Evolutionary conservation across 2,113 vertebrate species (phyloP).

Genomic region (Pipra filicauda): DNA sequence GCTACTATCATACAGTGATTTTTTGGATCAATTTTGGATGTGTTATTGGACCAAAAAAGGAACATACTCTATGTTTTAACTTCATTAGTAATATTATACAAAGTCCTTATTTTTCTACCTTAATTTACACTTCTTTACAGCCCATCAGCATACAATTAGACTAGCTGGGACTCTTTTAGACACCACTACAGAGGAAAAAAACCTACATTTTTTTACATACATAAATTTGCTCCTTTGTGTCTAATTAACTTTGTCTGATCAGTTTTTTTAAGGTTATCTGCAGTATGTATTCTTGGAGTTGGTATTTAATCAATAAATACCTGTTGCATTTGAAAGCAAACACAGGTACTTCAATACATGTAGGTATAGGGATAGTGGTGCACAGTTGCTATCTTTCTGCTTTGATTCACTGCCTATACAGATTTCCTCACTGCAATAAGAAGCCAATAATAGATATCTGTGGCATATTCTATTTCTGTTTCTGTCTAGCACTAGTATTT

Average conservation of each 20-base stretch:
- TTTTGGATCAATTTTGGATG: neutral
- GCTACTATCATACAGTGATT: neutral
- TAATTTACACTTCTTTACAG: neutral
- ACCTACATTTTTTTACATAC: fast-evolving
- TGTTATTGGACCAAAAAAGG: neutral
- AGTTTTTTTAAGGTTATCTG: neutral
- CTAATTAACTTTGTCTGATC: neutral
- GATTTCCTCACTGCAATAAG: neutral
- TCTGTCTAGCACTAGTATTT: neutral
- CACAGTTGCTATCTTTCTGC: neutral
- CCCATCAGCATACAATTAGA: neutral
- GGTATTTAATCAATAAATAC: neutral
- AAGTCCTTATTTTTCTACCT: neutral
- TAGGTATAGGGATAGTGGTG: neutral
- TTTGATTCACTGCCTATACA: neutral
- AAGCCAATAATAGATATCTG: neutral
- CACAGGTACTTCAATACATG: neutral
- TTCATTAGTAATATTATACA: neutral
- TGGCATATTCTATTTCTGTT: neutral
- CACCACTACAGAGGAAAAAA: neutral
- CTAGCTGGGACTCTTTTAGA: neutral
- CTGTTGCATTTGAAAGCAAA: neutral
- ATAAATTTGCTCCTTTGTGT: neutral
- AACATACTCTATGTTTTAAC: neutral
- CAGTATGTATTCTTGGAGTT: neutral